Base-by-base conservation (phyloP, 2,888 invertebrate species). In the Campopleginae sp. region DNA sequence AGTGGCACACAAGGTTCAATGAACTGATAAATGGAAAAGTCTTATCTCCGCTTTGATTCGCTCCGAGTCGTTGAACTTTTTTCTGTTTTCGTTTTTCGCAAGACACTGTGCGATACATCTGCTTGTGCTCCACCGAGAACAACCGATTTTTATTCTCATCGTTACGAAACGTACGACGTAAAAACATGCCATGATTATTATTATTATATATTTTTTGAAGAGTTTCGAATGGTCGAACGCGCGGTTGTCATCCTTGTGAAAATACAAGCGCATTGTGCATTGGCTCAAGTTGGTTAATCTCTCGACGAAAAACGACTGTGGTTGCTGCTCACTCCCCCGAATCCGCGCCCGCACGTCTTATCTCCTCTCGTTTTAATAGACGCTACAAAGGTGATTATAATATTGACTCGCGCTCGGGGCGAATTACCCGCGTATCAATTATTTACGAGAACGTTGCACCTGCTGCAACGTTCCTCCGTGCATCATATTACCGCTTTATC, bases 331-430 rank as follows among this genome's bases (percentile, higher is more conserved):
- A 77, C 68, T 77, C 82, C 80, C 72, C 80, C 80, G 82, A 85
- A 85, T 85, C 58, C 58, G 38, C 38, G 72, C 63, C 4, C 51
- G 72, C 63, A 7, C 51, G 63, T 74, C 76, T 82, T 82, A 85
- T 85, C 85, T 77, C 46, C 31, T 27, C 76, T 68, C 80, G 54
- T 61, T 76, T 74, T 63, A 72, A 80, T 82, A 85, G 85, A 85
- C 85, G 85, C 82, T 80, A 82, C 82, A 77, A 77, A 82, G 85
- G 80, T 85, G 82, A 85, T 85, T 85, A 82, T 51, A 80, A 85
- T 85, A 82, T 82, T 85, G 80, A 80, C 82, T 80, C 72, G 31
- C 72, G 58, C 61, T 58, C 76, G 46, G 46, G 80, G 31, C 76
- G 51, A 85, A 85, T 85, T 85, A 71, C 23, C 19, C 80, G 58